These are phyloP conservation scores for Onthophagus taurus DNA, from an alignment of 1,140 invertebrate species.

Conservation along the genomic window DNA sequence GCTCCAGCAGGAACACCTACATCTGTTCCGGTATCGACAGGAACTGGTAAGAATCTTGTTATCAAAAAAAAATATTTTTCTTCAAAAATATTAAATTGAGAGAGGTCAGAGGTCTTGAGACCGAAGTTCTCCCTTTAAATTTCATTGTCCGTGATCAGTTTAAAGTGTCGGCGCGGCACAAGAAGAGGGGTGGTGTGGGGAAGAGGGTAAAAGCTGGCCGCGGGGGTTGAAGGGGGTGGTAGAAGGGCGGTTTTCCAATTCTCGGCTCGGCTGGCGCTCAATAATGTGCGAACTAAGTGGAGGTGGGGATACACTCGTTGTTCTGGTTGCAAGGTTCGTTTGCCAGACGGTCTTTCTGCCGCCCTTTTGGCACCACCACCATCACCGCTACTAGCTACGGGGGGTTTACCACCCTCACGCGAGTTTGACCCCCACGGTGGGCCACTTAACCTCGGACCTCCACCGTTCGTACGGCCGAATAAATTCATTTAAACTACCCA, in stretches of 20 bases:
- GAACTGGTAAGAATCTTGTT: slow-evolving; percentile 30
- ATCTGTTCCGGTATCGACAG: slow-evolving; percentile 36
- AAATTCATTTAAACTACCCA: slow-evolving; percentile 14
- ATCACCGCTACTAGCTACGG: no score
- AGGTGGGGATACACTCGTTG: slow-evolving; percentile 32
- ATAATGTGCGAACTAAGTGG: slow-evolving; percentile 38
- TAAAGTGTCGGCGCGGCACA: slow-evolving; percentile 29
- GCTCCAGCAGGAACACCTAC: slow-evolving; percentile 46
- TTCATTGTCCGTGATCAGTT: slow-evolving; percentile 38
- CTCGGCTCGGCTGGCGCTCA: slow-evolving; percentile 37
- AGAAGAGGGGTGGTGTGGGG: neutral
- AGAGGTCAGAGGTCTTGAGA: slow-evolving; percentile 4
- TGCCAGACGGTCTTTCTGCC: no score
- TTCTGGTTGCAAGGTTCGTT: slow-evolving; percentile 38
- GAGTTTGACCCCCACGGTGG: slow-evolving; percentile 16
- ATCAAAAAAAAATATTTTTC: neutral
- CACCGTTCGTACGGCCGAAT: slow-evolving; percentile 12
- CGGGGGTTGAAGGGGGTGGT: slow-evolving; percentile 14
- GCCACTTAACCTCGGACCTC: slow-evolving; percentile 21
- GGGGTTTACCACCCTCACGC: no score
- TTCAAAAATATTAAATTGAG: neutral
- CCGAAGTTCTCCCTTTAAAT: slow-evolving; percentile 33
- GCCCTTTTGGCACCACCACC: no score
- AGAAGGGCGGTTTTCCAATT: slow-evolving; percentile 37
- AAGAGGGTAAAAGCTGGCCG: neutral